Evolutionary conservation across 2,888 invertebrate species (phyloP).

Genomic region (Ptychoptera albimana): DNA sequence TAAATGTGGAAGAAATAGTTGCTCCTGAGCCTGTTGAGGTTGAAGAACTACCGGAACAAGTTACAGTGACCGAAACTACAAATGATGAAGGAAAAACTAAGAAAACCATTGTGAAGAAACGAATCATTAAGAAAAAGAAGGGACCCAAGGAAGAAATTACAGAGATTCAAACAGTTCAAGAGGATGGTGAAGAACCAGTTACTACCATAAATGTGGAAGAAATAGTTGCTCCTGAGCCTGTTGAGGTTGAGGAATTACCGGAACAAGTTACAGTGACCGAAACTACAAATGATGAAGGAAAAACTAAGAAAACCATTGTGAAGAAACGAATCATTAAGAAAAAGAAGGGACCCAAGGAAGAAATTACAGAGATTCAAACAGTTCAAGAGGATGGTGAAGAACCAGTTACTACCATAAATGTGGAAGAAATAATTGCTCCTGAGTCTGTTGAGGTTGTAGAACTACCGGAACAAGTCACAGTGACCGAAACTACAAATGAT

Average conservation of each 20-base stretch:
- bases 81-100: slow-evolving; percentile 15
- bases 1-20: slow-evolving; percentile 11
- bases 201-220: slow-evolving; percentile 22
- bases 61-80: slow-evolving; percentile 8
- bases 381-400: slow-evolving; percentile 18
- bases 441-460: slow-evolving; percentile 23
- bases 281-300: slow-evolving; percentile 17
- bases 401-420: slow-evolving; percentile 19
- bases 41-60: slow-evolving; percentile 16
- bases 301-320: slow-evolving; percentile 19
- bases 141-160: slow-evolving; percentile 26
- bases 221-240: slow-evolving; percentile 15
- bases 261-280: slow-evolving; percentile 15
- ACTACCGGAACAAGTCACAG: slow-evolving; percentile 19
- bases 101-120: slow-evolving; percentile 17
- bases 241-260: slow-evolving; percentile 13
- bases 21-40: slow-evolving; percentile 11
- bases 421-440: slow-evolving; percentile 19
- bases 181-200: slow-evolving; percentile 23
- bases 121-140: slow-evolving; percentile 22
- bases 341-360: slow-evolving; percentile 15
- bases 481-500: slow-evolving; percentile 8
- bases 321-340: slow-evolving; percentile 22
- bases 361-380: slow-evolving; percentile 18
- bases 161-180: slow-evolving; percentile 18